Percentiles rank a stretch among this genome's conserved stretches.
phyloP scores from a whole-genome alignment of 2,888 invertebrate species.

The Andrena camellia region DNA sequence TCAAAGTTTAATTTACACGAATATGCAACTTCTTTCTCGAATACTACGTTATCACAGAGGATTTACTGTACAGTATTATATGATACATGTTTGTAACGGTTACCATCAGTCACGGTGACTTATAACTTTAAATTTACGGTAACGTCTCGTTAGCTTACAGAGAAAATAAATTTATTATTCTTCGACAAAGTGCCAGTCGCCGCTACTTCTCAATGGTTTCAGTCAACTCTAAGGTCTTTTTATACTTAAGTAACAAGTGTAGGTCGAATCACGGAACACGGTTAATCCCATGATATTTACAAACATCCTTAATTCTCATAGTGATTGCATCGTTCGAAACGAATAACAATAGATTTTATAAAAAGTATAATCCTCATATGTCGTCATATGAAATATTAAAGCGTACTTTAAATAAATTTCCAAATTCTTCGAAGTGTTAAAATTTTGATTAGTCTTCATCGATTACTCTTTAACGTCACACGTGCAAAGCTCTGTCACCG shows the following conservation, averaged over 20 bases:
- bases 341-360: conserved; percentile 37
- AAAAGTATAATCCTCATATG: conserved; percentile 23
- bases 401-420: conserved; percentile 13
- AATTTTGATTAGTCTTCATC: conserved; percentile 21
- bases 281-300: conserved; percentile 20
- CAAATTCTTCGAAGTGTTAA: conserved; percentile 16
- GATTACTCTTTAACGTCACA: conserved; percentile 24
- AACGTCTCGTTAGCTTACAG: conserved; percentile 44
- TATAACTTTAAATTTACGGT: conserved; percentile 24
- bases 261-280: conserved; percentile 8
- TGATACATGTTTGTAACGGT: conserved; percentile 31
- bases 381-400: conserved; percentile 25
- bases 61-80: conserved; percentile 51
- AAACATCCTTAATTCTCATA: conserved; percentile 12
- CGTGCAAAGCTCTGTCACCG: conserved; percentile 31
- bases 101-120: conserved; percentile 36
- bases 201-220: conserved; percentile 9
- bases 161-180: conserved; percentile 64
- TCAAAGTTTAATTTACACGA: conserved; percentile 30
- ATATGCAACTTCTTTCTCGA: conserved; percentile 38
- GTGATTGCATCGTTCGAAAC: conserved; percentile 19
- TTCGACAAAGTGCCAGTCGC: conserved; percentile 51
- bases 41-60: conserved; percentile 71
- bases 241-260: conserved; percentile 27
- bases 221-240: neutral